These are phyloP conservation scores for Lycophotia porphyrea DNA, from an alignment of 2,888 invertebrate genomes.

Conservation along the genomic window DNA sequence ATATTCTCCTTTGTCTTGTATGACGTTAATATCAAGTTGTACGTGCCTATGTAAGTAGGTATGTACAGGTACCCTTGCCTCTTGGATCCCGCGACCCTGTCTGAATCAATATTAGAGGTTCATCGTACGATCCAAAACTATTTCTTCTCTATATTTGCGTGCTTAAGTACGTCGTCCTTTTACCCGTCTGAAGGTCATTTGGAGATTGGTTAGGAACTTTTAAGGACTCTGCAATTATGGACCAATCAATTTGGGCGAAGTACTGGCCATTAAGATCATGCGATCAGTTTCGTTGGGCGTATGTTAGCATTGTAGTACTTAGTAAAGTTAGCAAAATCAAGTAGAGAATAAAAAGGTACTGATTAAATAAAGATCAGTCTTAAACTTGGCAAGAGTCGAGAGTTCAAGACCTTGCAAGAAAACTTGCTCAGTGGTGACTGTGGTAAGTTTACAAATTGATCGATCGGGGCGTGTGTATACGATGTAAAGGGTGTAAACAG, in stretches of 20 bases:
- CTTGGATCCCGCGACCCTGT: constrained; percentile 15
- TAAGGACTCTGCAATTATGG: constrained; percentile 44
- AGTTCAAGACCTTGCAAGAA: not conserved
- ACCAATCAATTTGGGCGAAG: constrained; percentile 22
- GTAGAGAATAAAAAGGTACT: not conserved
- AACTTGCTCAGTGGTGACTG: not conserved
- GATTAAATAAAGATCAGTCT: not conserved
- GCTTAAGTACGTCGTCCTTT: constrained; percentile 34
- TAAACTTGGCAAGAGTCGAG: not conserved
- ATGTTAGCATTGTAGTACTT: not conserved
- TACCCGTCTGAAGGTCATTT: constrained; percentile 42
- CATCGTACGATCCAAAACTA: constrained; percentile 38
- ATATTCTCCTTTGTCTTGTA: not conserved
- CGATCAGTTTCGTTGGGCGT: not conserved
- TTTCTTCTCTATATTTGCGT: constrained; percentile 18
- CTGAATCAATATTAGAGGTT: constrained; percentile 50
- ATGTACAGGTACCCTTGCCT: not conserved
- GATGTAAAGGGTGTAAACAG: no score
- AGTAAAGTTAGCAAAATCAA: not conserved
- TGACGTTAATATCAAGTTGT: not conserved
- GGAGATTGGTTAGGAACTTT: constrained; percentile 42
- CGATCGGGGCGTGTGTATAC: not conserved
- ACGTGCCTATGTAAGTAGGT: not conserved
- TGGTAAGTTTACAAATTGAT: not conserved
- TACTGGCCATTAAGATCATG: not conserved